These are phyloP conservation scores for Pogonocichla stellata DNA, from an alignment of 2,113 vertebrate genomes.

Conservation along the genomic window DNA sequence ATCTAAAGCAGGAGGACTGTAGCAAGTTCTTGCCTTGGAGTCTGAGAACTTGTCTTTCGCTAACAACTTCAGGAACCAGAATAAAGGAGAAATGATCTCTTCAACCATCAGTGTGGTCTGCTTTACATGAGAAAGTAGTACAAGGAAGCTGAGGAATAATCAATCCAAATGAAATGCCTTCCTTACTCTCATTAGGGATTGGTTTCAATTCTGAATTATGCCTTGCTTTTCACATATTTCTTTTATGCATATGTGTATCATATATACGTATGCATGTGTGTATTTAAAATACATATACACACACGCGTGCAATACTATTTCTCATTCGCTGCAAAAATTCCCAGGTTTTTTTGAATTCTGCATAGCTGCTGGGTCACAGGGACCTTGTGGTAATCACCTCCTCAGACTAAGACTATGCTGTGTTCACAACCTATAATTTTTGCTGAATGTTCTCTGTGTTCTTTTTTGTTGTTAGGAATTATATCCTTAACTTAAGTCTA, in stretches of 20 bases:
- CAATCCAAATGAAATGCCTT: background rate
- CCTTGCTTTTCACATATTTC: background rate
- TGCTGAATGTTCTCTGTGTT: background rate
- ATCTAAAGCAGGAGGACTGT: background rate
- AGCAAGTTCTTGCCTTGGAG: background rate
- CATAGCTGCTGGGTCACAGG: background rate
- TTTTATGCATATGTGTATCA: background rate
- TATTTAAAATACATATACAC: background rate
- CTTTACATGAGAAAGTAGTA: background rate
- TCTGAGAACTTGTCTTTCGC: background rate
- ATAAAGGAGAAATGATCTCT: background rate
- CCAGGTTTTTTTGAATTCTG: background rate
- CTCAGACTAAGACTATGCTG: background rate
- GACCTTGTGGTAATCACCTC: background rate
- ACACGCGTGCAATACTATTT: rapidly evolving
- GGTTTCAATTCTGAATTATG: background rate
- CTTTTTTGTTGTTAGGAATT: background rate
- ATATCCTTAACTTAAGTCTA: background rate
- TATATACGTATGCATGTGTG: background rate
- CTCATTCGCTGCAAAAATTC: background rate
- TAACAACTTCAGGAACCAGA: background rate
- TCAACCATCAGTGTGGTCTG: background rate
- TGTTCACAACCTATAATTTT: background rate
- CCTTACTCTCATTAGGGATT: background rate
- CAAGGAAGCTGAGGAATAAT: background rate